Conservation (phyloP, 2,888 invertebrate genomes). For the Galerucella nymphaeae region DNA sequence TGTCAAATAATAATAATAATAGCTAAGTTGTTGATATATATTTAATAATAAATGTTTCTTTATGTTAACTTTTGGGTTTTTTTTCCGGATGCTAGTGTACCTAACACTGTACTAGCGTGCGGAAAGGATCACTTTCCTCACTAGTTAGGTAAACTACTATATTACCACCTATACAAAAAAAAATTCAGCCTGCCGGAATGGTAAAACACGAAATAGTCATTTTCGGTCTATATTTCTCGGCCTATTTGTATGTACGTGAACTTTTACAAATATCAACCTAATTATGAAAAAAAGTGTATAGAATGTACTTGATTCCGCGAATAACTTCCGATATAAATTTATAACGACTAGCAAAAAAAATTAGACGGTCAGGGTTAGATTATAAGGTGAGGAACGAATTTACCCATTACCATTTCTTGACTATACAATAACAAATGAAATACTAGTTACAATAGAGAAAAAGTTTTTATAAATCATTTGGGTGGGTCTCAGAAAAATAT, state of each 20-base stretch:
- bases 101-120: no score
- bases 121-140: no score
- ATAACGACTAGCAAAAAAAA: constrained; percentile 24
- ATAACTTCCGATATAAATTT: constrained; percentile 29
- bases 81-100: no score
- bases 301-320: constrained; percentile 15
- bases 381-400: not conserved
- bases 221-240: no score
- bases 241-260: not conserved
- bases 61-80: no score
- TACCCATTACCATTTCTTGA: constrained; percentile 4
- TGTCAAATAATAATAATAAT: no score
- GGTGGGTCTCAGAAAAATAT: constrained; percentile 35
- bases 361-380: constrained; percentile 24
- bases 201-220: no score
- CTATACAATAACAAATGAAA: constrained; percentile 8
- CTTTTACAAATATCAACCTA: not conserved
- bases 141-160: no score
- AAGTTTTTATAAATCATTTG: constrained; percentile 19
- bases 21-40: no score
- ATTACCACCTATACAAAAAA: no score
- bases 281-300: not conserved
- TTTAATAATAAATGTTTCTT: no score
- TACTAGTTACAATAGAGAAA: constrained; percentile 14
- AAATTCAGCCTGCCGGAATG: no score